These are phyloP conservation scores for Acronicta aceris DNA, from an alignment of 2,888 invertebrate genomes.

Conservation along the genomic window DNA sequence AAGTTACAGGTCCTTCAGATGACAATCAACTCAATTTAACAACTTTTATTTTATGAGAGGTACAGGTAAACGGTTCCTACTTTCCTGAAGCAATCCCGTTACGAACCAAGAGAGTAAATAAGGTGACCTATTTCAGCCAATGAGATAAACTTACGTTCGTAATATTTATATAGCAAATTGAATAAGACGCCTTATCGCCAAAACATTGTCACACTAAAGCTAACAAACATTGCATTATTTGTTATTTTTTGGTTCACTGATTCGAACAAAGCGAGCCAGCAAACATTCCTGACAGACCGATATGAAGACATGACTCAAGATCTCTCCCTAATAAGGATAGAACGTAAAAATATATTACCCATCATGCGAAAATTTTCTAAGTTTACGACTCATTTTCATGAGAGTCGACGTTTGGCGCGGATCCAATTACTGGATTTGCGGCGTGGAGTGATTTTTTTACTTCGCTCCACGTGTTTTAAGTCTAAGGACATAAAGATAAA, in stretches of 20 bases:
- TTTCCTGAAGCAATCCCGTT: not conserved
- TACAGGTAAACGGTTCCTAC: not conserved
- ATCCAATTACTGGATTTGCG: slow-evolving; percentile 59
- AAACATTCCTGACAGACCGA: slow-evolving; percentile 54
- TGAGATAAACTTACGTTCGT: slow-evolving; percentile 11
- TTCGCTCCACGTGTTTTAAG: slow-evolving; percentile 39
- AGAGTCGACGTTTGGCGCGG: slow-evolving; percentile 54
- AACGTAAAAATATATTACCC: slow-evolving; percentile 58
- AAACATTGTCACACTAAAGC: slow-evolving; percentile 42
- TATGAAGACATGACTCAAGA: slow-evolving; percentile 50
- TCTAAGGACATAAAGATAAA: slow-evolving; percentile 36
- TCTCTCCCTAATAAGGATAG: slow-evolving; percentile 51
- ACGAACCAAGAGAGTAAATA: not conserved
- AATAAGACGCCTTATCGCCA: slow-evolving; percentile 44
- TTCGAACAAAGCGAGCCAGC: slow-evolving; percentile 37
- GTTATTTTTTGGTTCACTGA: slow-evolving; percentile 57
- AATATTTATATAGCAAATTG: slow-evolving; percentile 38
- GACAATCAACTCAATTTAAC: not conserved
- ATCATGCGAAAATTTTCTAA: slow-evolving; percentile 59
- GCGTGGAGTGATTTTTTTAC: slow-evolving; percentile 53
- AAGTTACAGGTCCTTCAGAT: not conserved
- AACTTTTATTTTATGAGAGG: not conserved
- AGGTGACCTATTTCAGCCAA: slow-evolving; percentile 8
- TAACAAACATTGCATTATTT: slow-evolving; percentile 52
- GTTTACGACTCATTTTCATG: slow-evolving; percentile 59